Base-by-base conservation (phyloP, 2,113 vertebrate species). In the Entomyzon cyanotis region DNA sequence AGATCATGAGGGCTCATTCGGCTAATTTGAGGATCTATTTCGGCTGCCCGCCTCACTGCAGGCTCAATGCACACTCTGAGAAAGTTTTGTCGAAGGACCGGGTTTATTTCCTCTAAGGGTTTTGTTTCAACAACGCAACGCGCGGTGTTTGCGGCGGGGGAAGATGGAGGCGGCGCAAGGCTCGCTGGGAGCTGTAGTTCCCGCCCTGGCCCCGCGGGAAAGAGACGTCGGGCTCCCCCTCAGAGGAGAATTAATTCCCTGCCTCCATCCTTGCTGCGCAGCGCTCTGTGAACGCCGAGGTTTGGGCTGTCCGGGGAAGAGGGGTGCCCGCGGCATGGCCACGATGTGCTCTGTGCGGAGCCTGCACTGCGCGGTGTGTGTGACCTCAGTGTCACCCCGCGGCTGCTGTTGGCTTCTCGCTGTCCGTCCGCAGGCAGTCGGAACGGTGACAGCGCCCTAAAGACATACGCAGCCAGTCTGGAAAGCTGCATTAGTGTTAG, bases 111-210 rank as follows among this genome's bases (percentile, higher is more conserved):
- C 9, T 8, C 15, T 25, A 18, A 5, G 17, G 12, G 5, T 5
- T n/a, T 35, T 18, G 21, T 15, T 28, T 17, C 39, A 39, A 11
- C 8, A 6, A 5, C 7, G 14, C 47, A 3, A 7, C 4, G 0
- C 6, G 3, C 24, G 0, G 2, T 1, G 2, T 4, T 5, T 1
- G 9, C 1, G 31, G 17, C 7, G 9, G 2, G 14, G 14, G 9
- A 39, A 87, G 37, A 95, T 94, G 96, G 92, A 35, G 70, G 78
- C 35, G 39, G 30, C 37, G 65, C 71, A 24, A 14, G n/a, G 87
- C 65, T n/a, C 17, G 27, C 69, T 68, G 93, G 95, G 90, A 87
- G 52, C 27, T 93, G 95, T 93, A 96, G 96, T 81, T 39, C 39
- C 39, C 39, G 39, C 7, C 4, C 1, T 6, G 35, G 23, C 7